These are phyloP conservation scores for Silurus lanzhouensis DNA, from an alignment of 2,797 vertebrate species.

Conservation along the genomic window DNA sequence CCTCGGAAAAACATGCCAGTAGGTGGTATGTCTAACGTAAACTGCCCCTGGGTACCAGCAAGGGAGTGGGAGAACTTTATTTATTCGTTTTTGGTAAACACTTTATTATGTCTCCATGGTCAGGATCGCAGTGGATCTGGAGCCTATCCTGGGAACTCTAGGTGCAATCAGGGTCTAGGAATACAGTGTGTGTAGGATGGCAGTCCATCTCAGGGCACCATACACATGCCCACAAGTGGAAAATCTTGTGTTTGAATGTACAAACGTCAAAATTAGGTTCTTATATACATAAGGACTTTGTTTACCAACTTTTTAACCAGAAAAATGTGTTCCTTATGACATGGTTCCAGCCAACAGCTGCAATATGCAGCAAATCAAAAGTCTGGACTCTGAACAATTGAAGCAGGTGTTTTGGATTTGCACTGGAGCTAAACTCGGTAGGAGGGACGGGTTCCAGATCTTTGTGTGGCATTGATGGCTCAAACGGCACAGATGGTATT, in stretches of 20 bases:
- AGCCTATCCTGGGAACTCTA: not conserved
- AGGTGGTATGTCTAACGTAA: not conserved
- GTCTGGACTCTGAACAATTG: conserved; percentile 27
- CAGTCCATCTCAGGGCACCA: not conserved
- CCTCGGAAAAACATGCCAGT: not conserved
- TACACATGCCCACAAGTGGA: not conserved
- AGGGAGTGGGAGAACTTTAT: not conserved
- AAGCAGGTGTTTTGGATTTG: conserved; percentile 32
- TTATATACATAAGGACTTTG: not conserved
- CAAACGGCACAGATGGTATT: conserved; percentile 41
- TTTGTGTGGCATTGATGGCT: conserved; percentile 32
- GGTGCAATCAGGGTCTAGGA: not conserved
- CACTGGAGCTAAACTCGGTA: conserved; percentile 18
- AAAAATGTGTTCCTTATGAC: not conserved
- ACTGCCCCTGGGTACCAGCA: not conserved
- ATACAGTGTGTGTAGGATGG: not conserved
- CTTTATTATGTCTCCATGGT: not conserved
- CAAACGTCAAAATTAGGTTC: not conserved
- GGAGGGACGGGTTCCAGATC: conserved; percentile 17
- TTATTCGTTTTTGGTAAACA: not conserved
- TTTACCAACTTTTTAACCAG: not conserved
- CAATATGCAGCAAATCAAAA: conserved; percentile 31
- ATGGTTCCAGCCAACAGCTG: conserved; percentile 3
- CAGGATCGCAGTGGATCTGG: not conserved
- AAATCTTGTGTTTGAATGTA: not conserved